Evolutionary conservation across 2,113 vertebrate genomes (phyloP).

Genomic region (Danio rerio): GRCz12tu NC_133200.1:27222501-27223000

Average conservation of each 20-base stretch:
- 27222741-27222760: constrained; percentile 89
- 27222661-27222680: constrained; percentile 85
- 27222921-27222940: neutral
- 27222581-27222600: neutral
- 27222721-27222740: constrained; percentile 82
- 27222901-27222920: neutral
- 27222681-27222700: constrained; percentile 84
- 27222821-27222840: constrained; percentile 85
- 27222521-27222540: too few species aligned
- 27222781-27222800: constrained; percentile 85
- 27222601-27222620: neutral
- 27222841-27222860: constrained; percentile 81
- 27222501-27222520: too few species aligned
- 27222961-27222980: constrained; percentile 76
- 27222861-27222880: constrained; percentile 2
- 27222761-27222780: constrained; percentile 91
- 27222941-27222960: constrained; percentile 74
- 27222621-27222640: constrained; percentile 69
- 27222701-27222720: constrained; percentile 87
- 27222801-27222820: constrained; percentile 75
- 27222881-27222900: neutral
- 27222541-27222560: too few species aligned
- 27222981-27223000: constrained; percentile 89
- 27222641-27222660: constrained; percentile 89
- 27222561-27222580: constrained; percentile 16